phyloP scores from a whole-genome alignment of 1,140 invertebrate species.

The Catajapyx aquilonaris region DNA sequence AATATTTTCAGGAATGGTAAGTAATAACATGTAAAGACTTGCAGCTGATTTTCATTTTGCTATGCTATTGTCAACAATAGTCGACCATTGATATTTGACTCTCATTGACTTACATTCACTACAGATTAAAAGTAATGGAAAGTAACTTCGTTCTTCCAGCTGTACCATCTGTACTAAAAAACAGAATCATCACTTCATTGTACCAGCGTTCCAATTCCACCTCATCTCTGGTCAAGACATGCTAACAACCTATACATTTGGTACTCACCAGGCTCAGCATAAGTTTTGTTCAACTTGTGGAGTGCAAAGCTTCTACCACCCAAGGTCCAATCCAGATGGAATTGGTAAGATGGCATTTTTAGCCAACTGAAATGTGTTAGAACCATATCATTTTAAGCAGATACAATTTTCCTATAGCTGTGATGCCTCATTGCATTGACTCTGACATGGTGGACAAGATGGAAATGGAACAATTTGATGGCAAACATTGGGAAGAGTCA shows the following conservation, averaged over 20 bases:
- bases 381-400: not conserved
- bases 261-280: constrained; percentile 26
- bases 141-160: no score
- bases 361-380: not conserved
- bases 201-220: constrained; percentile 22
- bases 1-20: no score
- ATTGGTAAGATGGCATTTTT: constrained; percentile 17
- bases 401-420: constrained; percentile 14
- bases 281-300: constrained; percentile 28
- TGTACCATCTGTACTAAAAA: constrained; percentile 28
- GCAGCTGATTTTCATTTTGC: no score
- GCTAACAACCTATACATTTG: constrained; percentile 27
- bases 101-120: no score
- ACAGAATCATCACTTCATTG: constrained; percentile 25
- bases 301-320: constrained; percentile 28
- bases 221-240: constrained; percentile 23
- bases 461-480: constrained; percentile 20
- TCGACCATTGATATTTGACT: no score
- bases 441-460: constrained; percentile 19
- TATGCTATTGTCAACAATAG: no score
- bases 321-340: constrained; percentile 26
- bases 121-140: no score
- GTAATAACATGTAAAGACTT: no score
- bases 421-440: constrained; percentile 25
- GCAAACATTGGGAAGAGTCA: constrained; percentile 23